Conservation (phyloP, 2,888 invertebrate genomes). For the Abrostola tripartita region DNA sequence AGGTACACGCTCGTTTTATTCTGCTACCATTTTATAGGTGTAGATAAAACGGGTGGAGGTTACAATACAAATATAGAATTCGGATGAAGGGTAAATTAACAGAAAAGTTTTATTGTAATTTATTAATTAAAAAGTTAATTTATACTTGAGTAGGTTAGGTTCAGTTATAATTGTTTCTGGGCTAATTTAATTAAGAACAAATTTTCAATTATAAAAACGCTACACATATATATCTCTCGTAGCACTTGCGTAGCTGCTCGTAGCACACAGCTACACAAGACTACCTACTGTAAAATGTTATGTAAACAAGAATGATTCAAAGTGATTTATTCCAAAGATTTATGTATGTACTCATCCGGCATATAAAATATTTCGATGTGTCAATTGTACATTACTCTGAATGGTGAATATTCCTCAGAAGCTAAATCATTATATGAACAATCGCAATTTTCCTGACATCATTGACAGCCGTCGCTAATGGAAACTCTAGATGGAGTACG, state of each 20-base stretch:
- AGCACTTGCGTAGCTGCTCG: conserved; percentile 21
- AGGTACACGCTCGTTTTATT: too few species aligned
- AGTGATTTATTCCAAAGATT: conserved; percentile 1
- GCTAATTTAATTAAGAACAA: background rate
- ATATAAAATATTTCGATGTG: conserved; percentile 3
- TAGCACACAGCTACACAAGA: conserved; percentile 3
- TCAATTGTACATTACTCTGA: conserved; percentile 3
- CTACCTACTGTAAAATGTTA: background rate
- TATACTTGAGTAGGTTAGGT: background rate
- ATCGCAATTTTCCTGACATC: background rate
- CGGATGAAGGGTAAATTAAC: conserved; percentile 28
- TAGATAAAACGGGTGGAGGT: too few species aligned
- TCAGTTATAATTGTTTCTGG: background rate
- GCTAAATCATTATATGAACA: conserved; percentile 14
- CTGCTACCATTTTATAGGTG: too few species aligned
- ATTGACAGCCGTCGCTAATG: conserved; percentile 30
- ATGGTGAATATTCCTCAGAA: background rate
- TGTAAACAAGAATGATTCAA: conserved; percentile 5
- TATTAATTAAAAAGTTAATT: too few species aligned
- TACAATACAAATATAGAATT: conserved; percentile 8
- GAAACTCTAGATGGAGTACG: conserved; percentile 26
- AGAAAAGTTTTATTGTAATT: background rate
- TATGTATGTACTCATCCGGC: conserved; percentile 7
- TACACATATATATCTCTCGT: conserved; percentile 3
- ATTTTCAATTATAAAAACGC: background rate